Base-by-base conservation (phyloP, 2,113 vertebrate species). In the Mastomys coucha region DNA sequence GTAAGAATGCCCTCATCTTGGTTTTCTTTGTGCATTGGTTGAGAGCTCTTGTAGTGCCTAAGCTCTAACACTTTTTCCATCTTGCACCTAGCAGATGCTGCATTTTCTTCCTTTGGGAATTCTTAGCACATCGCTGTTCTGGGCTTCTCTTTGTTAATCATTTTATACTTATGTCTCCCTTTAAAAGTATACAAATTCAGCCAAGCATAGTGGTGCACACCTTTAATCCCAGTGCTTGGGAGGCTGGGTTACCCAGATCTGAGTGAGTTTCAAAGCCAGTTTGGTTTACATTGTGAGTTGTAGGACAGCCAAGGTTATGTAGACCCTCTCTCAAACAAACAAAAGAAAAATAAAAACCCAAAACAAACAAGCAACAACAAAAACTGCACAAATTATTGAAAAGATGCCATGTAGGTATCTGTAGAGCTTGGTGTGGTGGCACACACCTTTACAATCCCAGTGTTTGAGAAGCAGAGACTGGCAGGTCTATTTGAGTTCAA, bases 1-100 rank as follows among this genome's bases (percentile, higher is more conserved):
- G 60, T 81, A 72, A 89, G 80, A 94, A 49, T 95, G 56, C 49
- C 8, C 67, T 86, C 89, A 56, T 77, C 17, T 92, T 95, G n/a
- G 11, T 93, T 95, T 95, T 90, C 70, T 91, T 87, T 78, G 24
- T 73, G 16, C 9, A 49, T 82, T 88, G 85, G 4, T 16, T 69
- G 45, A 89, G 45, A 78, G 33, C 13, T 89, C 89, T 89, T 39
- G 26, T 69, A 28, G 13, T 69, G 14, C 36, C 36, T 49, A 12
- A 86, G 31, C 51, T 31, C 1, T n/a, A 33, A 28, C 70, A 70
- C 1, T 31, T 91, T 91, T 45, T 7, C 19, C 33, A 51, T 12
- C 19, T 90, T 1, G 7, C 16, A 76, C 22, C 51, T 69, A 69
- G 45, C 58, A 31, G 63, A 26, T 80, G 10, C 42, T 14, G 13